phyloP scores from a whole-genome alignment of 2,113 vertebrate genomes.

The Zosterops pallidus region DNA sequence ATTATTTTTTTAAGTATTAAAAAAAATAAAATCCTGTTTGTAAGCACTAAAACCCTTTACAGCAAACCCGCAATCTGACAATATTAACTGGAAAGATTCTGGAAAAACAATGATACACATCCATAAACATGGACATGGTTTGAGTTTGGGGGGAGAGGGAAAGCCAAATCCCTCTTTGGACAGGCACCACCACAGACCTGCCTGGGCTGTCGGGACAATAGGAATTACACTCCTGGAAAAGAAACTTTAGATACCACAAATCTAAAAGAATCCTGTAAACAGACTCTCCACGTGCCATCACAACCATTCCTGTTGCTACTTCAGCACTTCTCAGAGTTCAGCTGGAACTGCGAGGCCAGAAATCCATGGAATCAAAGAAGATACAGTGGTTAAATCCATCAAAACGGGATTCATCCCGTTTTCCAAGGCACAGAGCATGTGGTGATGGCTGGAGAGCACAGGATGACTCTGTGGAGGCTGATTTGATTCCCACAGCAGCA shows the following conservation, averaged over 20 bases:
- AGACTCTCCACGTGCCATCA: accelerated
- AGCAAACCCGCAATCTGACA: neutral
- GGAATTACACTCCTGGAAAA: neutral
- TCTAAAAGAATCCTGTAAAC: neutral
- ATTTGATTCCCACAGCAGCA: neutral
- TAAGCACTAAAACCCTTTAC: neutral
- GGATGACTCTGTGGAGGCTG: neutral
- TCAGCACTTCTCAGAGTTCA: neutral
- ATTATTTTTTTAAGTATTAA: neutral
- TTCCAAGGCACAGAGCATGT: neutral
- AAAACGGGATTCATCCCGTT: accelerated
- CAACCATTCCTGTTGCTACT: neutral
- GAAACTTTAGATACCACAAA: neutral
- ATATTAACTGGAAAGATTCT: neutral
- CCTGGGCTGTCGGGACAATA: neutral
- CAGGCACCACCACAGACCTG: accelerated
- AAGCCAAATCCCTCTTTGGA: neutral
- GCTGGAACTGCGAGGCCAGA: neutral
- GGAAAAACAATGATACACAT: accelerated
- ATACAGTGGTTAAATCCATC: accelerated
- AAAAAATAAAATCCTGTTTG: neutral
- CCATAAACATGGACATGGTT: accelerated
- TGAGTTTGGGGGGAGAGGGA: neutral
- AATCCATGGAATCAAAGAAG: neutral
- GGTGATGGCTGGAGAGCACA: neutral